phyloP scores from a whole-genome alignment of 2,113 vertebrate genomes.

The Esox niger region DNA sequence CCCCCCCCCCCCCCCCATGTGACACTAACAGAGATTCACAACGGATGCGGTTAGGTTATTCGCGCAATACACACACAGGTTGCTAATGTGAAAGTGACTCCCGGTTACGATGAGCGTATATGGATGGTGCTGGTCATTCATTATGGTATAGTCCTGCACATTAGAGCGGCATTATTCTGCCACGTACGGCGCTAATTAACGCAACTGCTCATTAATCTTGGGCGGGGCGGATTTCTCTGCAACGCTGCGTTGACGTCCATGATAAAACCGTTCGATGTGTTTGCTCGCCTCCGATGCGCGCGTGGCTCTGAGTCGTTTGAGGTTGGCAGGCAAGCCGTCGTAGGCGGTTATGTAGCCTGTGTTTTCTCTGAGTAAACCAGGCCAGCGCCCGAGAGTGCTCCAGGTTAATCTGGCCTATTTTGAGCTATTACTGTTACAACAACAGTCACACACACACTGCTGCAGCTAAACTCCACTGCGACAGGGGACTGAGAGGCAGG shows the following conservation, averaged over 20 bases:
- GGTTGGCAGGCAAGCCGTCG: not conserved
- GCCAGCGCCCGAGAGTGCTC: constrained; percentile 61
- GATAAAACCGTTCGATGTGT: constrained; percentile 9
- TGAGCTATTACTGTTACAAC: constrained; percentile 58
- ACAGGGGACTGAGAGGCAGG: not conserved
- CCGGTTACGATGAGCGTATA: constrained; percentile 60
- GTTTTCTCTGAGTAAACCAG: constrained; percentile 62
- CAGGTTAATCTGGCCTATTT: constrained; percentile 73
- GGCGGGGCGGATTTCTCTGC: constrained; percentile 9
- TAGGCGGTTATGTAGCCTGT: not conserved
- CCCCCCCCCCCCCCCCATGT: too few relatives aligned
- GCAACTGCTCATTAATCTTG: constrained; percentile 56
- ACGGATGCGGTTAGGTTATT: constrained; percentile 23
- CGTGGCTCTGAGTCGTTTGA: too few relatives aligned
- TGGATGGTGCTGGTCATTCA: constrained; percentile 65
- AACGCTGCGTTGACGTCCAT: not conserved
- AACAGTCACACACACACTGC: not conserved
- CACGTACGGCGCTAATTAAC: constrained; percentile 65
- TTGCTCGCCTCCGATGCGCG: too few relatives aligned
- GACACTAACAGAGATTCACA: constrained; percentile 55
- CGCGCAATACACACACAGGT: constrained; percentile 5
- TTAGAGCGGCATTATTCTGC: constrained; percentile 67
- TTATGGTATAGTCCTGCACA: constrained; percentile 63
- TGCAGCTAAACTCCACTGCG: not conserved
- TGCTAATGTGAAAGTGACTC: constrained; percentile 56